Evolutionary conservation across 2,797 vertebrate species (phyloP), one percentile per base, ranked within the genome.

Genomic region (Borostomias antarcticus): DNA sequence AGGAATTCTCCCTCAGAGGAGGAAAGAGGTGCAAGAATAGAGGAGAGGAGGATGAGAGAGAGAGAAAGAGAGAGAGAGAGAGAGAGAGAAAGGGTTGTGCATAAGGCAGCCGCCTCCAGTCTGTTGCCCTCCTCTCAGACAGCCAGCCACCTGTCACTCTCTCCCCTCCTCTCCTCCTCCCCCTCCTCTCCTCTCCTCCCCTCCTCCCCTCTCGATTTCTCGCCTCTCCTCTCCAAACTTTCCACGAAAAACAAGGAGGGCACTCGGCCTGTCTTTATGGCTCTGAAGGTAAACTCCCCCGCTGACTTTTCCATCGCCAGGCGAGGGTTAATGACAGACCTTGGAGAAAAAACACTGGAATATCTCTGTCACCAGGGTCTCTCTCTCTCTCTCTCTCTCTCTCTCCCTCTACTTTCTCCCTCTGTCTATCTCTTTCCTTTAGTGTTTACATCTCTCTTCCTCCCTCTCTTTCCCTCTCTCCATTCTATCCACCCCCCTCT

Each of bases 1-100:
- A 91, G 88, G 87, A 90, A 92, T 92, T 82, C 81, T 75, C 88
- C 91, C 90, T 93, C 23, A 88, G 83, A 85, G 70, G 87, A 51
- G 9, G 45, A 4, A 11, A 25, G 35, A 23, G 51, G 15, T 25
- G 33, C n/a, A 23, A 9, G 21, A 3, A 19, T 21, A 17, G 23
- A 11, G 3, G 29, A 28, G 67, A 47, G n/a, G 13, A 26, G 11
- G 48, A 25, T 9, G 33, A 26, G 40, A 2, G 30, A 15, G 58
- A 21, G 25, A n/a, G n/a, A n/a, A n/a, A n/a, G 28, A 33, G 35
- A 58, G 1, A 11, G 3, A 29, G 33, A 43, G 15, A n/a, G 37
- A 17, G 6, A 29, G 26, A 54, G 26, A 32, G 33, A 58, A 4
- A 10, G 2, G 29, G 3, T 19, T n/a, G 17, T 68, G 3, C 65